These are phyloP conservation scores for Macrochelys suwanniensis DNA, from an alignment of 2,797 vertebrate species.

Conservation along the genomic window DNA sequence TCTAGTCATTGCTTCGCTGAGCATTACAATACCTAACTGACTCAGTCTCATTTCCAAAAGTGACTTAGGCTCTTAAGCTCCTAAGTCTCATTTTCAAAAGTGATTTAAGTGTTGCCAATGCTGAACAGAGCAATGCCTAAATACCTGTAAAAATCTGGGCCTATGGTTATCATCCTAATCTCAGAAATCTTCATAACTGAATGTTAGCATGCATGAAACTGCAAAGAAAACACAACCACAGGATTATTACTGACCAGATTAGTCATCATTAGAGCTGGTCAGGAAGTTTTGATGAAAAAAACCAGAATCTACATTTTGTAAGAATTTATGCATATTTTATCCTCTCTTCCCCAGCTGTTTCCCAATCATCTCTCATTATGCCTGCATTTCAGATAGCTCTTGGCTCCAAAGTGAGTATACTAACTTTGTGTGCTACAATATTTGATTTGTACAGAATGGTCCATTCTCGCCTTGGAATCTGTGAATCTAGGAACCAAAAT, in stretches of 20 bases:
- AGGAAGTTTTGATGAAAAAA: background rate
- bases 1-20: background rate
- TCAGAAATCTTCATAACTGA: background rate
- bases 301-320: background rate
- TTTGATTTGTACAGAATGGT: background rate
- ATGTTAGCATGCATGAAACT: background rate
- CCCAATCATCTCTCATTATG: fast-evolving
- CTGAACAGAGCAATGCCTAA: background rate
- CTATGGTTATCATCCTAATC: background rate
- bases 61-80: background rate
- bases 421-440: background rate
- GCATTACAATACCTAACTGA: background rate
- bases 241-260: background rate
- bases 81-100: background rate
- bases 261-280: background rate
- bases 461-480: background rate
- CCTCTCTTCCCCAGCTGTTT: background rate
- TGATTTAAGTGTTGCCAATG: background rate
- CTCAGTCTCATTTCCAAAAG: background rate
- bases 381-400: background rate
- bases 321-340: background rate
- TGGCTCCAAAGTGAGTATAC: background rate
- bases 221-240: background rate
- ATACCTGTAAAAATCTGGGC: background rate
- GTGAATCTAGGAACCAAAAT: background rate